Conservation (phyloP, 2,113 vertebrate species). For the Ranitomeya imitator region DNA sequence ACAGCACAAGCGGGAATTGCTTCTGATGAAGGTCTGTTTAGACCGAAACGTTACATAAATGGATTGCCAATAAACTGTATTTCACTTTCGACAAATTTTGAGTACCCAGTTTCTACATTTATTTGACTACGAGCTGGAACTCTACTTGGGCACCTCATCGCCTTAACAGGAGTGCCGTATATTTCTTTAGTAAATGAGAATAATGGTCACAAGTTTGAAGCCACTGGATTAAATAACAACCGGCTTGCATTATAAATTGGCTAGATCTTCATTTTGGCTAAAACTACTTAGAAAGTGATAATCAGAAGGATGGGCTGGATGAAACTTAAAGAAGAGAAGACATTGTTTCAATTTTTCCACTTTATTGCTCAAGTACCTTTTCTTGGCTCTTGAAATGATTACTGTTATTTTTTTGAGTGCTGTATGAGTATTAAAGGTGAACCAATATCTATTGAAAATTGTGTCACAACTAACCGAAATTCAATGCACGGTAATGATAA, state of each 20-base stretch:
- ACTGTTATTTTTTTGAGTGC: not conserved
- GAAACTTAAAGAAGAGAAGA: not conserved
- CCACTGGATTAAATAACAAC: slow-evolving; percentile 24
- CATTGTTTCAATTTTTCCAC: not conserved
- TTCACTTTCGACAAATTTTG: too few species aligned
- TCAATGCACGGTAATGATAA: not conserved
- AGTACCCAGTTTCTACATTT: too few species aligned
- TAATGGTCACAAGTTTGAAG: not conserved
- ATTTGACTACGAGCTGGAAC: too few species aligned
- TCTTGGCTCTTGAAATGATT: not conserved
- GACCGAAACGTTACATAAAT: too few species aligned
- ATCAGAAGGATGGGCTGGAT: not conserved
- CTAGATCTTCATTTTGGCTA: not conserved
- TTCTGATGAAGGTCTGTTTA: too few species aligned
- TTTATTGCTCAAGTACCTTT: not conserved
- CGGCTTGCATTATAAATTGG: not conserved
- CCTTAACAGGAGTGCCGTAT: too few species aligned
- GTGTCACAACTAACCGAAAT: not conserved
- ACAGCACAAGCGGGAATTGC: too few species aligned
- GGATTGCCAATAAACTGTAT: too few species aligned
- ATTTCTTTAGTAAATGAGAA: too few species aligned
- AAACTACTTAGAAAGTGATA: slow-evolving; percentile 26
- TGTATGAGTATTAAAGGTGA: not conserved
- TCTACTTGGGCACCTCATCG: too few species aligned
- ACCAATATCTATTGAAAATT: not conserved